phyloP scores from a whole-genome alignment of 2,113 vertebrate species.

The Potamarius usumacintae region DNA sequence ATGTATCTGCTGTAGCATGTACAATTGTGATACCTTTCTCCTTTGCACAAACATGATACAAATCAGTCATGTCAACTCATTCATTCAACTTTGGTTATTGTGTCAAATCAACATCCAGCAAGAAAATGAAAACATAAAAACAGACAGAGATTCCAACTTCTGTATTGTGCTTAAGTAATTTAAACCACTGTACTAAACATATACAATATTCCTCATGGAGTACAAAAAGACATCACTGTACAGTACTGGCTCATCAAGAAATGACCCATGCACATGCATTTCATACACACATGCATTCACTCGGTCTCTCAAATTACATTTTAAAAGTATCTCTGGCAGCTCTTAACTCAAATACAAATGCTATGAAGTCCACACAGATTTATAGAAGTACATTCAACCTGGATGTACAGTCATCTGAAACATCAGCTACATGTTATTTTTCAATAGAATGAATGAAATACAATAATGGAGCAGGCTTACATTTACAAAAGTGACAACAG shows the following conservation, averaged over 20 bases:
- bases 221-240: conserved; percentile 47
- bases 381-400: conserved; percentile 33
- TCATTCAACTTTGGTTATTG: not conserved
- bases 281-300: conserved; percentile 28
- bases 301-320: conserved; percentile 24
- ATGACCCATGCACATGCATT: conserved; percentile 45
- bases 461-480: conserved; percentile 30
- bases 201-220: conserved; percentile 39
- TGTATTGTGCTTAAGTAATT: conserved; percentile 47
- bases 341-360: conserved; percentile 30
- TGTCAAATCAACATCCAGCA: not conserved
- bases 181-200: conserved; percentile 42
- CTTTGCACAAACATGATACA: not conserved
- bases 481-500: conserved; percentile 45
- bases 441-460: conserved; percentile 7
- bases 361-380: conserved; percentile 28
- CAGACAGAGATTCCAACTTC: not conserved
- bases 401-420: conserved; percentile 42
- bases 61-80: not conserved
- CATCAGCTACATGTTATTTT: conserved; percentile 34
- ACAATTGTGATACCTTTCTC: not conserved
- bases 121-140: not conserved
- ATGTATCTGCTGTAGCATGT: not conserved
- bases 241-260: conserved; percentile 47
- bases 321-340: conserved; percentile 30